Evolutionary conservation across 2,888 invertebrate genomes (phyloP).

Genomic region (Hirtodrosophila alboralis): DNA sequence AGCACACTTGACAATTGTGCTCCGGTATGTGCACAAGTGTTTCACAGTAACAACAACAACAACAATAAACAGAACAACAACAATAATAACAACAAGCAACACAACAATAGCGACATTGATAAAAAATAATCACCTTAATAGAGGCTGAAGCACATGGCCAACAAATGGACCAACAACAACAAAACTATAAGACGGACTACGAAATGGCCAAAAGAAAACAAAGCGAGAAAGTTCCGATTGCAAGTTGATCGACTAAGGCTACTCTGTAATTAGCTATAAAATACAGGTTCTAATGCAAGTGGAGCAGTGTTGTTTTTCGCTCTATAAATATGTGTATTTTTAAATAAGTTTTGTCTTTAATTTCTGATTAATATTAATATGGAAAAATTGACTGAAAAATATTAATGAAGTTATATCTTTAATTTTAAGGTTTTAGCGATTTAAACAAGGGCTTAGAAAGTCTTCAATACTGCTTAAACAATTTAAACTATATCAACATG

Average conservation of each 20-base stretch:
- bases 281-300: too few relatives aligned
- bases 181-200: background rate
- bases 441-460: too few relatives aligned
- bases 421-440: too few relatives aligned
- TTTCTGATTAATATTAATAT: too few relatives aligned
- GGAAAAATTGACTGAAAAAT: too few relatives aligned
- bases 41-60: conserved; percentile 29
- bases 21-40: conserved; percentile 65
- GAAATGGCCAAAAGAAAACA: conserved; percentile 21
- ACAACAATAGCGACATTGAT: conserved; percentile 58
- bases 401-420: too few relatives aligned
- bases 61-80: conserved; percentile 4
- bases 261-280: background rate
- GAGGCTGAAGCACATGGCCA: conserved; percentile 42
- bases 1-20: conserved; percentile 64
- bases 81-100: conserved; percentile 46
- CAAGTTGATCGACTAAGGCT: background rate
- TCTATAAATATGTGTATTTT: too few relatives aligned
- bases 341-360: too few relatives aligned
- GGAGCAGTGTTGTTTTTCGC: too few relatives aligned
- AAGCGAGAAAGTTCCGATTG: background rate
- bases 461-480: too few relatives aligned
- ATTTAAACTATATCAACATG: too few relatives aligned
- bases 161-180: conserved; percentile 51
- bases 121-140: conserved; percentile 59